Percentiles rank a stretch among this genome's conserved stretches.
These are phyloP conservation scores for Aplodontia rufa DNA, from an alignment of 2,113 vertebrate species.

Conservation along the genomic window DNA sequence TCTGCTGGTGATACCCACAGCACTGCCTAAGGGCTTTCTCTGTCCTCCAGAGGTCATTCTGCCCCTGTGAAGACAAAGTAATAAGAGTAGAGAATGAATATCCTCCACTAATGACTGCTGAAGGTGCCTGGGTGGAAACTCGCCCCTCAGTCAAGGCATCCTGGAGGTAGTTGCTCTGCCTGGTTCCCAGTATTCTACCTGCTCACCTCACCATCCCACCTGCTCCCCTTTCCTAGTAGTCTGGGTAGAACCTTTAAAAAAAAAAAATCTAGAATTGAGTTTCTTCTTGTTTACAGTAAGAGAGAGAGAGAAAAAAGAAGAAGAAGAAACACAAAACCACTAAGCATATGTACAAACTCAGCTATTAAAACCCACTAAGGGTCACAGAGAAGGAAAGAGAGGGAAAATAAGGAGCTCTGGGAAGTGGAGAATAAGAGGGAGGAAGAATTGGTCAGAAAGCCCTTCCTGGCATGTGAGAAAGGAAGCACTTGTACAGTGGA, in stretches of 20 bases:
- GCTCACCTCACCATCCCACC: too few species aligned
- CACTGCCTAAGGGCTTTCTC: neutral
- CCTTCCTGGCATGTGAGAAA: neutral
- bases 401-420: neutral
- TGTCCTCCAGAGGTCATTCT: neutral
- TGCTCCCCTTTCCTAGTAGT: neutral
- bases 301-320: neutral
- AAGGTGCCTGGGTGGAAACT: neutral
- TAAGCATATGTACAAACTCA: neutral
- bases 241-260: neutral
- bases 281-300: neutral
- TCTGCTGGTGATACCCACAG: neutral
- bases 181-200: neutral
- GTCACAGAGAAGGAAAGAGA: neutral
- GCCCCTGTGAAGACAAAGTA: neutral
- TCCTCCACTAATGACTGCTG: too few species aligned
- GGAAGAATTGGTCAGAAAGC: neutral
- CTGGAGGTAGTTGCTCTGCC: neutral
- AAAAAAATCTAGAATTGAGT: neutral
- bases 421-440: neutral
- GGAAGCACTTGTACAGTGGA: too few species aligned
- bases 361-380: neutral
- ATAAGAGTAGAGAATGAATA: neutral
- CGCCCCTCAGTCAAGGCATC: neutral
- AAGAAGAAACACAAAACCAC: neutral